These are phyloP conservation scores for Lytechinus variegatus DNA, from an alignment of 35 echinoderm and acorn worm genomes.

Conservation along the genomic window DNA sequence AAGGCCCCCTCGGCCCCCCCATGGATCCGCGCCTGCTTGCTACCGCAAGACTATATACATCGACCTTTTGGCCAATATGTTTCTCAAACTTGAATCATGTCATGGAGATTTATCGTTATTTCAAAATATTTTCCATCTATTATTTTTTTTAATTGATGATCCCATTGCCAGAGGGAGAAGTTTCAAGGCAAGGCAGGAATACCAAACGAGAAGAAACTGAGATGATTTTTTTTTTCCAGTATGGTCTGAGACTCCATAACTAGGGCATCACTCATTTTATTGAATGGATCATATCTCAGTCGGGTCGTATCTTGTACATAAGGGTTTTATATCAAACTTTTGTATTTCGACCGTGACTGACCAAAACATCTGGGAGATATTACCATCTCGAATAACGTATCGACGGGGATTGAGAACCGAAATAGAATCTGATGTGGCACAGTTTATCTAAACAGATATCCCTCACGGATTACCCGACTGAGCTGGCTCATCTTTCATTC, in stretches of 20 bases:
- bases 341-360: background rate
- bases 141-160: background rate
- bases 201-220: background rate
- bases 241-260: background rate
- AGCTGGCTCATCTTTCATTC: background rate
- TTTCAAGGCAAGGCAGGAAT: background rate
- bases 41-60: too few species aligned
- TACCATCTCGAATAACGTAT: background rate
- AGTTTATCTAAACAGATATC: background rate
- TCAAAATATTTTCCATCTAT: background rate
- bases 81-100: too few species aligned
- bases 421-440: background rate
- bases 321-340: background rate
- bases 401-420: background rate
- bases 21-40: too few species aligned
- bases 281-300: background rate
- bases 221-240: background rate
- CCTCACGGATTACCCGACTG: background rate
- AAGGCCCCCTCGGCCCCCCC: too few species aligned
- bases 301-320: background rate
- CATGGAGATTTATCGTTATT: background rate
- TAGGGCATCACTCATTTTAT: background rate
- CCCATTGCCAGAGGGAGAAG: background rate
- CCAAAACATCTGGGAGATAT: slow-evolving; percentile 18
- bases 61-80: too few species aligned